Evolutionary conservation across 2,797 vertebrate species (phyloP).

Genomic region (Amniataba percoides): DNA sequence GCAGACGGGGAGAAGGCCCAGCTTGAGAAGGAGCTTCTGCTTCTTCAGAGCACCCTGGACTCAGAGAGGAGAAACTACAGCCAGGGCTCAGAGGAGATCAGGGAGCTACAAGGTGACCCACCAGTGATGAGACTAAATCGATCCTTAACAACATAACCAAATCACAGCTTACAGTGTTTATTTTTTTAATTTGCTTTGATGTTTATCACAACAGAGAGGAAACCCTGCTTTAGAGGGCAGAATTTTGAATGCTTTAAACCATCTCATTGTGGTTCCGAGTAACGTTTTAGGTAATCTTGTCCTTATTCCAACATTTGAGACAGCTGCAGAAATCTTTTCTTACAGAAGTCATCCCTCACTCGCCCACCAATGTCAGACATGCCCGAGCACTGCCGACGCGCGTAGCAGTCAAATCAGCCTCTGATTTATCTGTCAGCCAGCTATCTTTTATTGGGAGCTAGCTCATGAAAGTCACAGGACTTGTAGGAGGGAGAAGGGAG

Average conservation of each 20-base stretch:
- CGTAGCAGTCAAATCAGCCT: slow-evolving; percentile 19
- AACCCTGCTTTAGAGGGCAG: not conserved
- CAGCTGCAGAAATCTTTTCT: not conserved
- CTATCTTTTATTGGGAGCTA: slow-evolving; percentile 20
- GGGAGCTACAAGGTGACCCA: slow-evolving; percentile 93
- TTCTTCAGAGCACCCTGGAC: slow-evolving; percentile 94
- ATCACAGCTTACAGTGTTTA: not conserved
- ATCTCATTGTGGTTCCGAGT: not conserved
- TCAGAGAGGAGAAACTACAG: slow-evolving; percentile 94
- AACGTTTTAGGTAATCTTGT: not conserved
- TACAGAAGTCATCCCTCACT: slow-evolving; percentile 15
- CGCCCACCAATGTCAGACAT: slow-evolving; percentile 22
- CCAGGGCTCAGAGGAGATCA: slow-evolving; percentile 97
- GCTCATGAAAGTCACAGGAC: not conserved
- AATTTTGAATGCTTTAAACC: not conserved
- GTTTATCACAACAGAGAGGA: not conserved
- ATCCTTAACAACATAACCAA: not conserved
- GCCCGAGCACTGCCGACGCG: slow-evolving; percentile 11
- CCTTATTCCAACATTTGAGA: slow-evolving; percentile 12
- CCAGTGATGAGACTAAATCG: not conserved
- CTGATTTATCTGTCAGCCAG: slow-evolving; percentile 27
- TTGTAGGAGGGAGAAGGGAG: not conserved
- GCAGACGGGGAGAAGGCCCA: slow-evolving; percentile 90
- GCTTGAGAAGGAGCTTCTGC: slow-evolving; percentile 93
- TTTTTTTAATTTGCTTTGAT: not conserved